Evolutionary conservation across 2,113 vertebrate species (phyloP).

Genomic region (Potamarius usumacintae): DNA sequence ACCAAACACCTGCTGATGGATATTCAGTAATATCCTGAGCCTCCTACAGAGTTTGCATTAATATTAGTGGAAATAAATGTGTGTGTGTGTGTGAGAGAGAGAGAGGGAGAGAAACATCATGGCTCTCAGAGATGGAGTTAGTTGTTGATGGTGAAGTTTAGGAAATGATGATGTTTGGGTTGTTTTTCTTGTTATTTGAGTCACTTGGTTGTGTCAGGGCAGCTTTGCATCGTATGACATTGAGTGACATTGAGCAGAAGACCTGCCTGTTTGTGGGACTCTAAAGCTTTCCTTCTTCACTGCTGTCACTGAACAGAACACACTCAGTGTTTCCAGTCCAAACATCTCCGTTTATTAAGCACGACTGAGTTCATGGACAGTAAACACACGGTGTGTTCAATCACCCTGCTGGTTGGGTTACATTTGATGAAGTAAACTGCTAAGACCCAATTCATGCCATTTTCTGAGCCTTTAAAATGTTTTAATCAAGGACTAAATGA

Average conservation of each 20-base stretch:
- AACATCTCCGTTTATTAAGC: too few relatives aligned
- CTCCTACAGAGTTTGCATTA: slow-evolving; percentile 4
- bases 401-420: too few relatives aligned
- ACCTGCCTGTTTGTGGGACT: neutral
- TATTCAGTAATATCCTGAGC: neutral
- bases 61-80: too few relatives aligned
- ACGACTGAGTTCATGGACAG: too few relatives aligned
- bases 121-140: neutral
- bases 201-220: neutral
- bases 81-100: neutral
- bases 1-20: slow-evolving; percentile 20
- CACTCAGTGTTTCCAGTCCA: too few relatives aligned
- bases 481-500: neutral
- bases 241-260: slow-evolving; percentile 69
- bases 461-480: neutral
- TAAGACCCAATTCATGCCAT: neutral
- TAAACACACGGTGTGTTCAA: too few relatives aligned
- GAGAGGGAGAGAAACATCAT: neutral
- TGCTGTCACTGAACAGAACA: neutral
- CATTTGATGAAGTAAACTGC: neutral
- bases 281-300: neutral
- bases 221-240: slow-evolving; percentile 60
- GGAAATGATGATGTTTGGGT: neutral
- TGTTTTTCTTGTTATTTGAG: neutral
- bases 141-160: neutral